Conservation (phyloP, 2,113 vertebrate species). For the Alaudala cheleensis region DNA sequence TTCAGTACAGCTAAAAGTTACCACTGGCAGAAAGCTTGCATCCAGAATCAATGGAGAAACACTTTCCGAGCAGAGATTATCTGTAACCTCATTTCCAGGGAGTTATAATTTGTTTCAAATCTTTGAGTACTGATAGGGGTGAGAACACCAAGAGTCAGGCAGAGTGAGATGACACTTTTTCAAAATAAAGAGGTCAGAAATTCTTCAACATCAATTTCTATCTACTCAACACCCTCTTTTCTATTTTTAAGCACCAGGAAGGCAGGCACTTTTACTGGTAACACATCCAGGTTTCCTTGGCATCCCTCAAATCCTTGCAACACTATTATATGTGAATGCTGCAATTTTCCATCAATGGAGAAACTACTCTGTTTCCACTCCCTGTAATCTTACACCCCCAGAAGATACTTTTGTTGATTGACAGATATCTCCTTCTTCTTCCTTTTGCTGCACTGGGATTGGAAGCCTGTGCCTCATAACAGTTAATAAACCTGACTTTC, state of each 20-base stretch:
- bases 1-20: not conserved
- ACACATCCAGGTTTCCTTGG: not conserved
- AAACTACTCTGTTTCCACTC: not conserved
- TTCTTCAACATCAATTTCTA: constrained; percentile 33
- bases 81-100: not conserved
- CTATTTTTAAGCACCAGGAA: constrained; percentile 29
- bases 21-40: not conserved
- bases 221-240: constrained; percentile 21
- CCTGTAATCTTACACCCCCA: not conserved
- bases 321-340: not conserved
- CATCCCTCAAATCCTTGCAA: not conserved
- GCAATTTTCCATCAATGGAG: constrained; percentile 24
- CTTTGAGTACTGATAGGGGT: not conserved
- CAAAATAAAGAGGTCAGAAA: constrained; percentile 8
- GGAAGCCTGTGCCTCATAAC: not conserved
- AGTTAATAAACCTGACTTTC: constrained; percentile 13
- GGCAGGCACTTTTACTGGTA: not conserved
- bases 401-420: not conserved
- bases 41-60: not conserved
- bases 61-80: not conserved
- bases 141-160: not conserved
- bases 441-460: not conserved
- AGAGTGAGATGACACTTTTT: not conserved
- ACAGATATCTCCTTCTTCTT: not conserved
- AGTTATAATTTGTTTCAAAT: not conserved